Evolutionary conservation across 2,797 vertebrate genomes (phyloP), one percentile per base, ranked within the genome.

Genomic region (Graptemys geographica): DNA sequence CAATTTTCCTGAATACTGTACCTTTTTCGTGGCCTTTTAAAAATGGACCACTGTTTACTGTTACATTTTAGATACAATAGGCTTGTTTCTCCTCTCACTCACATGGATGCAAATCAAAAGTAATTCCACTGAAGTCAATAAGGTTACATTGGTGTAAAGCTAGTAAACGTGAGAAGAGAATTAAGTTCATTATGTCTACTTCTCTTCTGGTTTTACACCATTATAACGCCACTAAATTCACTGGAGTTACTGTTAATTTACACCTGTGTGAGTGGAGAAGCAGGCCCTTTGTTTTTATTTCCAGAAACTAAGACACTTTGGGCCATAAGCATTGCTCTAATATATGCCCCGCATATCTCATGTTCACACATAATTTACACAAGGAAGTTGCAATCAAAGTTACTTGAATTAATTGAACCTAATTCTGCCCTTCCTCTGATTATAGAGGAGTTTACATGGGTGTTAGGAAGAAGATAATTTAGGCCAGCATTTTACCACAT

Each of bases 261-360:
- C 15, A 78, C 25, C 12, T 16, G 19, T 72, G 8, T 47, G n/a
- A 95, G 84, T 56, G 93, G 5, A 90, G 4, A 91, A 41, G 27
- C 11, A 93, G 81, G 84, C 2, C 55, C 59, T 84, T 91, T 94
- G 27, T 3, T 94, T 94, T 92, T 95, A n/a, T 93, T 94, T 95
- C 90, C 44, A 90, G 84, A 49, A 83, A 11, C 28, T 19, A 5
- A 83, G 47, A 86, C 87, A 91, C 89, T 69, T 69, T 69, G 81
- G 65, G 52, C 79, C 84, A 93, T 93, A 84, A 87, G 85, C 87
- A 56, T 56, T 89, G 51, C 44, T 87, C 1, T 59, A 92, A 79
- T 23, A 79, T 81, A 90, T 87, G 79, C 44, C 90, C 4, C 91
- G 19, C 16, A 3, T 84, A 95, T 49, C 19, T 94, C 79, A 37